Evolutionary conservation across 1,140 invertebrate species (phyloP).

Genomic region (Phymorhynchus buccinoides): DNA sequence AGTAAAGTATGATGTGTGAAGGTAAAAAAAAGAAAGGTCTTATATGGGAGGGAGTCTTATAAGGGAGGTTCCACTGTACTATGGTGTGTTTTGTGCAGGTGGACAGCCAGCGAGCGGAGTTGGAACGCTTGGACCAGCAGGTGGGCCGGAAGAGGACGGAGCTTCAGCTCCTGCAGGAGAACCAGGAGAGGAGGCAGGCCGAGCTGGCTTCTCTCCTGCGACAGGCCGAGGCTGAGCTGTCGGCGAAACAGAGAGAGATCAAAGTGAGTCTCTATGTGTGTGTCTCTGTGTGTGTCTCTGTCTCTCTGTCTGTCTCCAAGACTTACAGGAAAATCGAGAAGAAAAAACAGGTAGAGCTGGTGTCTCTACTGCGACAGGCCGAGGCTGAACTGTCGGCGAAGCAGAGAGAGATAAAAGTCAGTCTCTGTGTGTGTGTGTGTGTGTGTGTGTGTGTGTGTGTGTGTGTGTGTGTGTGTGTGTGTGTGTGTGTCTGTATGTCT

Average conservation of each 20-base stretch:
- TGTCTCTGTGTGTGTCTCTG: too few species aligned
- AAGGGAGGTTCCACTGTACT: too few species aligned
- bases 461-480: not conserved
- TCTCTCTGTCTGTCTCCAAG: too few species aligned
- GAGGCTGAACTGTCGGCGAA: too few species aligned
- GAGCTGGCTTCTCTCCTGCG: constrained; percentile 58
- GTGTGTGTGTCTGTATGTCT: not conserved
- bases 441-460: not conserved
- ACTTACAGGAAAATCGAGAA: too few species aligned
- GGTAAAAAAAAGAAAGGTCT: too few species aligned
- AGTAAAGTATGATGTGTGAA: too few species aligned
- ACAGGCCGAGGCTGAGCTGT: constrained; percentile 63
- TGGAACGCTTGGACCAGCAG: constrained; percentile 65
- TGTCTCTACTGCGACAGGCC: too few species aligned
- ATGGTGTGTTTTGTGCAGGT: constrained; percentile 30
- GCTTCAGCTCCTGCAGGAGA: constrained; percentile 63
- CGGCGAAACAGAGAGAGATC: constrained; percentile 60
- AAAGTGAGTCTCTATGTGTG: constrained; percentile 51
- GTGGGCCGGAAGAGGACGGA: constrained; percentile 65
- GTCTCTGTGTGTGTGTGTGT: not conserved
- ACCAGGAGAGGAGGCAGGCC: constrained; percentile 58
- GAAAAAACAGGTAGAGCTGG: too few species aligned
- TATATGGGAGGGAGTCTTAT: too few species aligned
- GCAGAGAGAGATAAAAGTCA: not conserved
- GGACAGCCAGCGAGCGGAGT: constrained; percentile 58